These are phyloP conservation scores for Ctenopoma kingsleyae DNA, from an alignment of 2,797 vertebrate species.

Conservation along the genomic window DNA sequence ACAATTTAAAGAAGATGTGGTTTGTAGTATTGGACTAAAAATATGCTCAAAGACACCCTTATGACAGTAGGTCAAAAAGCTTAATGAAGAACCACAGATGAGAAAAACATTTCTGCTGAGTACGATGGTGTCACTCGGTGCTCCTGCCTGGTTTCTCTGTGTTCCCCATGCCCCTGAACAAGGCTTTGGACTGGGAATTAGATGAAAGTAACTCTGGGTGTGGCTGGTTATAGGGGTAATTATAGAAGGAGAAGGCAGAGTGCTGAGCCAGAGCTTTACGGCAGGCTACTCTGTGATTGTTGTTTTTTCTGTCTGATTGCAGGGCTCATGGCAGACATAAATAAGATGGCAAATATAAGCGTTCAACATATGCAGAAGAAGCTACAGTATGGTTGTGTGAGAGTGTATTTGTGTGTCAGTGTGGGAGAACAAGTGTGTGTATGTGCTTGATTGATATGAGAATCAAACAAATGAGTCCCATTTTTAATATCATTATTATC, in stretches of 20 bases:
- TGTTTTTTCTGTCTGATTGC: slow-evolving; percentile 73
- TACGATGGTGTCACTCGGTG: neutral
- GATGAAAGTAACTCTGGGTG: slow-evolving; percentile 67
- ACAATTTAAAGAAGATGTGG: neutral
- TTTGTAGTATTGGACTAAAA: neutral
- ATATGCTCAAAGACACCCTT: neutral
- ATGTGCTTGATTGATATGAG: slow-evolving; percentile 22
- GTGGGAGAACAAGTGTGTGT: neutral
- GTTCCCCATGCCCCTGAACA: slow-evolving; percentile 3
- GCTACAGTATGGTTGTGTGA: neutral
- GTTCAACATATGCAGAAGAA: slow-evolving; percentile 22
- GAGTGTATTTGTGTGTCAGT: neutral
- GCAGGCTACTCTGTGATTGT: slow-evolving; percentile 59
- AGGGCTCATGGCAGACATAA: slow-evolving; percentile 42
- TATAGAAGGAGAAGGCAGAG: slow-evolving; percentile 64
- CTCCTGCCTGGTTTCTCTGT: slow-evolving; percentile 14
- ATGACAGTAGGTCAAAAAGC: neutral
- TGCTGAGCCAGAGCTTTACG: slow-evolving; percentile 49
- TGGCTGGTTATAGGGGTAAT: slow-evolving; percentile 66
- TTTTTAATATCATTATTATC: slow-evolving; percentile 45
- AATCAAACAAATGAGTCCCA: slow-evolving; percentile 28
- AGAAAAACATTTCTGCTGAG: neutral
- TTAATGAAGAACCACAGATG: neutral
- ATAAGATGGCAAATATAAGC: slow-evolving; percentile 24
- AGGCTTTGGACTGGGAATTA: slow-evolving; percentile 32